Conservation (phyloP, 92 coral and sea anemone species). For the Epizoanthus fatuus region DNA sequence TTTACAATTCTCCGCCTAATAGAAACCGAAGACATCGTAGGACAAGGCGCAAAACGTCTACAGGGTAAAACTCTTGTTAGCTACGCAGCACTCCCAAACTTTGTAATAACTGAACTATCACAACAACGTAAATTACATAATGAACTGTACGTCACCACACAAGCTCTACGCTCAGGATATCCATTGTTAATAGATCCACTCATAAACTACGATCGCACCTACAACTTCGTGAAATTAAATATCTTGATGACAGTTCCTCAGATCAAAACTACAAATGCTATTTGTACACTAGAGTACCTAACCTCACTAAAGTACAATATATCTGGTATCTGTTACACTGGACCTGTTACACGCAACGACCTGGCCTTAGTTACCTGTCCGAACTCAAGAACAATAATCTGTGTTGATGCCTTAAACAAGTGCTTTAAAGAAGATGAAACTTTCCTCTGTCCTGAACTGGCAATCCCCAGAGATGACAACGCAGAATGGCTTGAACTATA, state of each 20-base stretch:
- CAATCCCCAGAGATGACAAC: too few species aligned
- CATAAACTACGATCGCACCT: neutral
- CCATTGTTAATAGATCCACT: slow-evolving; percentile 15
- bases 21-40: slow-evolving; percentile 17
- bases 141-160: neutral
- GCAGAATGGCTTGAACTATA: too few species aligned
- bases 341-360: too few species aligned
- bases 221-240: neutral
- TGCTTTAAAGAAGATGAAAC: too few species aligned
- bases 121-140: neutral
- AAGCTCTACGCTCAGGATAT: neutral
- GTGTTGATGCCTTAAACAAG: too few species aligned
- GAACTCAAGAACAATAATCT: too few species aligned
- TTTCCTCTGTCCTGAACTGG: too few species aligned
- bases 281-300: too few species aligned
- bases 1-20: slow-evolving; percentile 2
- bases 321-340: too few species aligned
- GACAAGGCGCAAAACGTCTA: slow-evolving; percentile 16
- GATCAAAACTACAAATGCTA: too few species aligned
- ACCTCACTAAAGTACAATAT: too few species aligned
- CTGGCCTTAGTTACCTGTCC: too few species aligned
- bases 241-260: neutral
- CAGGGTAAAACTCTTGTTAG: slow-evolving; percentile 16
- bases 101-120: slow-evolving; percentile 1
- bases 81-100: slow-evolving; percentile 9